Evolutionary conservation across 2,888 invertebrate genomes (phyloP), one percentile per base, ranked within the genome.

Genomic region (Seira sanloemensis): DNA sequence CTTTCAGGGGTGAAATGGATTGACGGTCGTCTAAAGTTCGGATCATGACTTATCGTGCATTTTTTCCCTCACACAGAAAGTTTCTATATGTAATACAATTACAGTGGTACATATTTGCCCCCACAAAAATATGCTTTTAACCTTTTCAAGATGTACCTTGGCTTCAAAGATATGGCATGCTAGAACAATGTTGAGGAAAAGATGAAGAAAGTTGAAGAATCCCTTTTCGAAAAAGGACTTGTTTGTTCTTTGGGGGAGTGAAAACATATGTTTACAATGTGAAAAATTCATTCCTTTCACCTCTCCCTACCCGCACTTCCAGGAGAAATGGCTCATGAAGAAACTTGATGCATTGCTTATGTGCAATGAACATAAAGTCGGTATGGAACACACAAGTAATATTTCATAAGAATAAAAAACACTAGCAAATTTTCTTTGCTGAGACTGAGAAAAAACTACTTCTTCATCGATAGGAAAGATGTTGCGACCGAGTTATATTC

Each of bases 1-100:
- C 73, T 79, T 37, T 23, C 66, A 18, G 66, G 25, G 46, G 66
- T 66, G 66, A 79, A 79, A 73, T 50, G 73, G 73, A 79, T 79
- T 73, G 79, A 73, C 79, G 72, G 54, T 21, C n/a, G n/a, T 37
- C 4, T 4, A 37, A 37, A 23, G 1, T 25, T 27, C 24, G 23
- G 25, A 23, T 62, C 77, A 12, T 78, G 78, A 65, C 71, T 78
- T 71, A 62, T 58, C 26, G 50, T 69, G 9, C 16, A 12, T n/a
- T n/a, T 72, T 54, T 71, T 18, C n/a, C 46, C 16, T 12, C 9
- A 16, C 23, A 46, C 19, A 69, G 16, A 2, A 16, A 19, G 23
- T 54, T 72, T 50, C 72, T 12, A 72, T 54, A 54, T 54, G n/a
- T n/a, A n/a, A n/a, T n/a, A n/a, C n/a, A n/a, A n/a, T n/a, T n/a